Evolutionary conservation across 2,113 vertebrate genomes (phyloP).

Genomic region (Proteles cristata): DNA sequence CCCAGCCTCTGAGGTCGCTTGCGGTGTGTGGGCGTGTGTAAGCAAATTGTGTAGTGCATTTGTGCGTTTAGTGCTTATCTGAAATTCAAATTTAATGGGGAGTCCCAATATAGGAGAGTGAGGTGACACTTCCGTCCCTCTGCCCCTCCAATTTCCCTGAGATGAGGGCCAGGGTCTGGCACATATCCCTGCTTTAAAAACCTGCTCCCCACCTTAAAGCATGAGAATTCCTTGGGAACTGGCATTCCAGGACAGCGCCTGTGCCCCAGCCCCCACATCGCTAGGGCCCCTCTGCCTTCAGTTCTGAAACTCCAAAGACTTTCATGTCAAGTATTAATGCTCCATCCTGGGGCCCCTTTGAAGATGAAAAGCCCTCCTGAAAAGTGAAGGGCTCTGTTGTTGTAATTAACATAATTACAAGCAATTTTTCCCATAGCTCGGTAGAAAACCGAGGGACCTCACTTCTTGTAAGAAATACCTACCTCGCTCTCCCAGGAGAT

Average conservation of each 20-base stretch:
- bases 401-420: slow-evolving; percentile 78
- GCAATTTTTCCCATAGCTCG: slow-evolving; percentile 32
- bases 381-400: slow-evolving; percentile 44
- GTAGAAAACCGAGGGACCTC: slow-evolving; percentile 40
- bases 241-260: neutral
- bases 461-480: neutral
- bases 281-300: neutral
- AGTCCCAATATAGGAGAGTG: neutral
- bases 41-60: neutral
- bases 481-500: neutral
- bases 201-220: neutral
- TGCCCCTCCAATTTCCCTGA: neutral
- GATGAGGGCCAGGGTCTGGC: neutral
- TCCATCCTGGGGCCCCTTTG: slow-evolving; percentile 65
- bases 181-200: neutral
- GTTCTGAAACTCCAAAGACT: slow-evolving; percentile 30
- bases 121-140: neutral
- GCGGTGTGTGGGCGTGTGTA: neutral
- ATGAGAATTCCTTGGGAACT: neutral
- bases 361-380: slow-evolving; percentile 74
- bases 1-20: neutral
- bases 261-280: neutral
- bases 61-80: neutral
- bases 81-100: neutral
- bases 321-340: slow-evolving; percentile 52